phyloP scores from a whole-genome alignment of 2,113 vertebrate genomes.

The Crotalus helleri region DNA sequence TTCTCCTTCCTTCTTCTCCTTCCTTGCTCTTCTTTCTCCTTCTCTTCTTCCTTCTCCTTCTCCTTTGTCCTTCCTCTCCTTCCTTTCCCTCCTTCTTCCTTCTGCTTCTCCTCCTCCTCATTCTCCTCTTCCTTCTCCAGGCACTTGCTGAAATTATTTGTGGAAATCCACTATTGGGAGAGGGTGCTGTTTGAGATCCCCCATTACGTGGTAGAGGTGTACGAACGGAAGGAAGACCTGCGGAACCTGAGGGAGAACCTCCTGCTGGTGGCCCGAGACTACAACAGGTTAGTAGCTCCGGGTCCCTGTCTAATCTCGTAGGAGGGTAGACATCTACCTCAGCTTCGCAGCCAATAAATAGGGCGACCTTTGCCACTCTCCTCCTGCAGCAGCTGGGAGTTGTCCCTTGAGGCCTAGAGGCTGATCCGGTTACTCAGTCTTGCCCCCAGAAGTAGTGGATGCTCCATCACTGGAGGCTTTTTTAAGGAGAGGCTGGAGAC shows the following conservation, averaged over 20 bases:
- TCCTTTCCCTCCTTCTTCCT: too few species aligned
- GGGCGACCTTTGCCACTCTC: too few species aligned
- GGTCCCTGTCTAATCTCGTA: background rate
- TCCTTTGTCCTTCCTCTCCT: too few species aligned
- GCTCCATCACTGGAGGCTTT: too few species aligned
- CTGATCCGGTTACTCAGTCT: too few species aligned
- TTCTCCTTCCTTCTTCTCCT: too few species aligned
- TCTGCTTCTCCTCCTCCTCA: background rate
- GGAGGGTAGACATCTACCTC: background rate
- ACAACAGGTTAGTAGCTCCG: conserved; percentile 77
- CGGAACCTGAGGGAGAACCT: conserved; percentile 73
- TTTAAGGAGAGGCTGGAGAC: too few species aligned
- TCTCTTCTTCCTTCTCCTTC: too few species aligned
- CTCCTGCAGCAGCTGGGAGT: too few species aligned
- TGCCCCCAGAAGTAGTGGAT: too few species aligned
- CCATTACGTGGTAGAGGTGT: conserved; percentile 70
- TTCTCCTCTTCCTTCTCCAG: conserved; percentile 55
- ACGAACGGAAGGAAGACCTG: conserved; percentile 75
- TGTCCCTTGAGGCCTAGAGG: too few species aligned
- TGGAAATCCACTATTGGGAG: conserved; percentile 85
- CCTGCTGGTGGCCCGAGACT: conserved; percentile 75
- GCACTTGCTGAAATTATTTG: conserved; percentile 73
- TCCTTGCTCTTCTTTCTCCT: too few species aligned
- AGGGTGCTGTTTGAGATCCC: conserved; percentile 79
- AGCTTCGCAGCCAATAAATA: background rate